These are phyloP conservation scores for Mercenaria mercenaria DNA, from an alignment of 1,140 invertebrate species.

Conservation along the genomic window DNA sequence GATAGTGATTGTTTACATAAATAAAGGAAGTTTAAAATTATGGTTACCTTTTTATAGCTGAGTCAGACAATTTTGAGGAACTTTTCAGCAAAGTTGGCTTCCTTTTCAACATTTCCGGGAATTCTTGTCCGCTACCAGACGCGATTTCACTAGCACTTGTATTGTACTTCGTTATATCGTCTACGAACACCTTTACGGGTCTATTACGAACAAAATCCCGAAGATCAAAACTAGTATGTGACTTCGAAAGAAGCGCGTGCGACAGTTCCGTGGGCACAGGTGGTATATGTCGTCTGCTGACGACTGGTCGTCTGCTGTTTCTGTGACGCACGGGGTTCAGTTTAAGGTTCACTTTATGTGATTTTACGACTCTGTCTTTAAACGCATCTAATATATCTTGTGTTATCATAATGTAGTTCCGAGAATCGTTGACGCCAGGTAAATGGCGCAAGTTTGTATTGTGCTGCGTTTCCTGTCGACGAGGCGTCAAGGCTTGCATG, in stretches of 20 bases:
- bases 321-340: conserved; percentile 28
- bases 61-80: not conserved
- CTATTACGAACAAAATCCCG: not conserved
- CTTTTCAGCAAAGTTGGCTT: not conserved
- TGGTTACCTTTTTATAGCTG: not conserved
- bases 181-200: conserved; percentile 54
- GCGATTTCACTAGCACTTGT: not conserved
- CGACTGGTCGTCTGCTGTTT: not conserved
- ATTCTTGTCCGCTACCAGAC: not conserved
- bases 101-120: not conserved
- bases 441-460: not conserved
- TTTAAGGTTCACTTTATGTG: conserved; percentile 38
- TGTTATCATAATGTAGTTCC: conserved; percentile 55
- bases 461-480: not conserved
- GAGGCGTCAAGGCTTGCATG: not conserved
- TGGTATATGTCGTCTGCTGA: not conserved
- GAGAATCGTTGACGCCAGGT: conserved; percentile 3
- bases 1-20: no score
- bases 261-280: not conserved
- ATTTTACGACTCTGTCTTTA: conserved; percentile 42
- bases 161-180: conserved; percentile 33
- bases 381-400: conserved; percentile 57
- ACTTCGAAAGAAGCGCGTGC: not conserved
- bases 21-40: no score
- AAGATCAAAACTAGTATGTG: conserved; percentile 28